These are phyloP conservation scores for Dicranocentrus wangi DNA, from an alignment of 2,888 invertebrate species.

Conservation along the genomic window DNA sequence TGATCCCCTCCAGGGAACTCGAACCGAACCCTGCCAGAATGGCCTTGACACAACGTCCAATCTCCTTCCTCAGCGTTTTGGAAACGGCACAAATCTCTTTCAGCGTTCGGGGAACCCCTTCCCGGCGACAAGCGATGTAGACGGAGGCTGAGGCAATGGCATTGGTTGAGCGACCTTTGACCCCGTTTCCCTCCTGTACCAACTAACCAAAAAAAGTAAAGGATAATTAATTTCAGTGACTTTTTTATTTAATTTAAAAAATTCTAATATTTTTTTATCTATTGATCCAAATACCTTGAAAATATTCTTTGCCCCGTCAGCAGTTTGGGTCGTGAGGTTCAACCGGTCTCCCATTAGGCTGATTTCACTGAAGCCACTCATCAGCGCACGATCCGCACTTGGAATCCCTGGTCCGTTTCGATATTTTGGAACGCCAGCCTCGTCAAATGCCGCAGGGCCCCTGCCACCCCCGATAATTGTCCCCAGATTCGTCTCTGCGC, in stretches of 20 bases:
- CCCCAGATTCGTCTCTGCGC: constrained; percentile 93
- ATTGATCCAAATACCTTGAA: constrained; percentile 81
- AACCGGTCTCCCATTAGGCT: constrained; percentile 98
- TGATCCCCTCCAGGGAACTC: constrained; percentile 95
- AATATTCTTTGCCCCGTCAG: constrained; percentile 94
- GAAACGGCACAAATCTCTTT: constrained; percentile 99
- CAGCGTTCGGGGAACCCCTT: constrained; percentile 97
- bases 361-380: constrained; percentile 97
- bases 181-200: constrained; percentile 94
- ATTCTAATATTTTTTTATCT: neutral
- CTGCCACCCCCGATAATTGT: constrained; percentile 89
- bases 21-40: constrained; percentile 96
- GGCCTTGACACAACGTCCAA: constrained; percentile 96
- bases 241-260: neutral
- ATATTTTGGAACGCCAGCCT: constrained; percentile 83
- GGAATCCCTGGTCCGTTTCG: constrained; percentile 86
- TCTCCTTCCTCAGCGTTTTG: constrained; percentile 98
- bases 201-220: constrained; percentile 77
- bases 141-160: constrained; percentile 98
- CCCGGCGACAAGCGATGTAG: constrained; percentile 98
- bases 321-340: constrained; percentile 95
- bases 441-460: constrained; percentile 89
- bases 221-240: neutral
- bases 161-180: constrained; percentile 96
- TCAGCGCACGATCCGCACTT: constrained; percentile 93